phyloP scores from a whole-genome alignment of 92 coral and sea anemone species.

The Chrysogorgia sp. region DNA sequence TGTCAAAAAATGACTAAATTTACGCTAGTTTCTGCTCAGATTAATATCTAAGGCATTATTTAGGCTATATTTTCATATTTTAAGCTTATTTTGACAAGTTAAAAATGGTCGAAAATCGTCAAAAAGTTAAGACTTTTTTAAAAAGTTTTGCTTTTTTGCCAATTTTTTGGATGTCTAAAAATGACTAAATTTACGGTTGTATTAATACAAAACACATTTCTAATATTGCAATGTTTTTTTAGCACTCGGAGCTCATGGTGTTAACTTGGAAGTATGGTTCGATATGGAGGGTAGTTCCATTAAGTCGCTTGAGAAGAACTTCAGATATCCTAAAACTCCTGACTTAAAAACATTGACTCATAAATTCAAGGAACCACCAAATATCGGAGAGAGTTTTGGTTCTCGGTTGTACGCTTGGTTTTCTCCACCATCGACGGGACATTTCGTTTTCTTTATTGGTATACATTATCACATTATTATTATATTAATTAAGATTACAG shows the following conservation, averaged over 20 bases:
- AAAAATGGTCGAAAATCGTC: too few relatives aligned
- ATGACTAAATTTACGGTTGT: too few relatives aligned
- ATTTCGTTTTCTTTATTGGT: slow-evolving; percentile 73
- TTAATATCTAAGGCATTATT: too few relatives aligned
- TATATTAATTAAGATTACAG: neutral
- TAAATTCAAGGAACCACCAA: slow-evolving; percentile 68
- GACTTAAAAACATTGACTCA: slow-evolving; percentile 49
- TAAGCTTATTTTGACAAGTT: too few relatives aligned
- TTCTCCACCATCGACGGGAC: slow-evolving; percentile 71
- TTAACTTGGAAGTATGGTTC: slow-evolving; percentile 83
- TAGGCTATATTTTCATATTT: too few relatives aligned
- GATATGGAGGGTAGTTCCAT: slow-evolving; percentile 77
- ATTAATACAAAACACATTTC: neutral
- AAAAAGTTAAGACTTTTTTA: too few relatives aligned
- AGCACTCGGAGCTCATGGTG: slow-evolving; percentile 62
- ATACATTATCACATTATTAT: slow-evolving; percentile 4
- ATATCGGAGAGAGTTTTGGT: slow-evolving; percentile 91
- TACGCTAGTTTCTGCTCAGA: too few relatives aligned
- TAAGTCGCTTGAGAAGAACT: slow-evolving; percentile 63
- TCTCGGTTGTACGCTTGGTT: slow-evolving; percentile 81
- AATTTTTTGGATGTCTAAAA: too few relatives aligned
- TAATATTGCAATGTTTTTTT: neutral
- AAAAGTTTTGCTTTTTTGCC: too few relatives aligned
- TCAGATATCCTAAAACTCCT: slow-evolving; percentile 78
- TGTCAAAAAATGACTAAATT: too few relatives aligned